Evolutionary conservation across 2,113 vertebrate species (phyloP).

Genomic region (Plecotus auritus): DNA sequence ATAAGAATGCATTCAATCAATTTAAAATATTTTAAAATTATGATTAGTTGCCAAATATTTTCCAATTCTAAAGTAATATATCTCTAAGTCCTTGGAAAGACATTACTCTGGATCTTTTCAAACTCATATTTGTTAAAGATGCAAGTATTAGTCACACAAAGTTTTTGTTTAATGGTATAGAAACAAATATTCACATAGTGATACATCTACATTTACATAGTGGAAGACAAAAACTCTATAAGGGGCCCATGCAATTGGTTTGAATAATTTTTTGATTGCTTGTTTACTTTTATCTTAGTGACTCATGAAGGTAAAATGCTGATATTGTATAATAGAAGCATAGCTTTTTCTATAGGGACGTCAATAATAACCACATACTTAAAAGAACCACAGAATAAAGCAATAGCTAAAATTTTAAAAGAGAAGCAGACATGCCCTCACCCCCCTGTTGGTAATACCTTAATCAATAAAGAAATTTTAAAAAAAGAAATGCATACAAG

Average conservation of each 20-base stretch:
- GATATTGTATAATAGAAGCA: background rate
- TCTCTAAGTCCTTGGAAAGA: background rate
- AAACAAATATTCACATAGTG: background rate
- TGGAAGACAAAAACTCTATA: background rate
- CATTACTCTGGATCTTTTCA: background rate
- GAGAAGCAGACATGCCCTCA: background rate
- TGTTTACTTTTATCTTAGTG: background rate
- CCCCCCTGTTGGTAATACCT: too few relatives aligned
- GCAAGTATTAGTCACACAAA: background rate
- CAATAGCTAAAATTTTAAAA: background rate
- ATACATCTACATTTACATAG: background rate
- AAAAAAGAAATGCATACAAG: too few relatives aligned
- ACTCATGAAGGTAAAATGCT: background rate
- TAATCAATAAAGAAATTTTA: too few relatives aligned
- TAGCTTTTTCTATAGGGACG: background rate
- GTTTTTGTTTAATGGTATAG: background rate
- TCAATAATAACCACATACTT: background rate
- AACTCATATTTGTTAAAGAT: background rate
- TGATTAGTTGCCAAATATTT: background rate
- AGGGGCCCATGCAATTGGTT: background rate
- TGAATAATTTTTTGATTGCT: background rate
- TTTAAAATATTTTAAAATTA: background rate
- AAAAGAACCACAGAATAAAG: background rate
- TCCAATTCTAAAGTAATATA: background rate
- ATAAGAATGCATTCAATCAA: background rate